Evolutionary conservation across 2,113 vertebrate species (phyloP), one percentile per base, ranked within the genome.

Genomic region (Protobothrops flavoviridis): DNA sequence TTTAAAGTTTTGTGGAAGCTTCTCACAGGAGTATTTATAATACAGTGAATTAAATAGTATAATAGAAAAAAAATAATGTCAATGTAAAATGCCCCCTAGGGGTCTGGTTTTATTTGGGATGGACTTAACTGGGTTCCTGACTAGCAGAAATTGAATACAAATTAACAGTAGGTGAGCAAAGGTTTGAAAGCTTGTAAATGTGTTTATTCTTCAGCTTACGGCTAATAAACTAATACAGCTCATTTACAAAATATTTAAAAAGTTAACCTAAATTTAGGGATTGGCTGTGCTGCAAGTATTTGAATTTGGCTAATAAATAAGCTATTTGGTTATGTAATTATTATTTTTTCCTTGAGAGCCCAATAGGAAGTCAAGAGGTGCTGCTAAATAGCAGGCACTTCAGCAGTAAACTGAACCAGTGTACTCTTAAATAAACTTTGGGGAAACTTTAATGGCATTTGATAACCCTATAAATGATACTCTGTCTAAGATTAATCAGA

Each of bases 341-440:
- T 26, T 64, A 13, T 93, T 43, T 92, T 5, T 52, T 15, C 87
- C 56, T 89, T 90, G 93, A 85, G 90, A 74, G 55, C 87, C 7
- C 13, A 23, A 0, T 15, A 92, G 94, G 91, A 93, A 94, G 74
- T 88, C 91, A 91, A 81, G 15, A 81, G 33, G 33, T 92, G 94
- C 56, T 96, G 55, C 89, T 89, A 93, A 93, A 52, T 52, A 56
- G 94, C 91, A 94, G 91, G 26, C 88, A 90, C 91, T 94, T 95
- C 64, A 92, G 81, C 89, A 94, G 90, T 57, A 91, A 87, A 81
- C 93, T 96, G 74, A 81, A 81, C 74, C 74, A 81, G 94, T 93
- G 91, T 93, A 93, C 29, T 74, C 95, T 96, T 50, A 95, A 97
- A 92, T 96, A 17, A 92, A 94, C 92, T 97, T 95, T 93, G 93